Base-by-base conservation (phyloP, 2,797 vertebrate species). In the Pampus argenteus region DNA sequence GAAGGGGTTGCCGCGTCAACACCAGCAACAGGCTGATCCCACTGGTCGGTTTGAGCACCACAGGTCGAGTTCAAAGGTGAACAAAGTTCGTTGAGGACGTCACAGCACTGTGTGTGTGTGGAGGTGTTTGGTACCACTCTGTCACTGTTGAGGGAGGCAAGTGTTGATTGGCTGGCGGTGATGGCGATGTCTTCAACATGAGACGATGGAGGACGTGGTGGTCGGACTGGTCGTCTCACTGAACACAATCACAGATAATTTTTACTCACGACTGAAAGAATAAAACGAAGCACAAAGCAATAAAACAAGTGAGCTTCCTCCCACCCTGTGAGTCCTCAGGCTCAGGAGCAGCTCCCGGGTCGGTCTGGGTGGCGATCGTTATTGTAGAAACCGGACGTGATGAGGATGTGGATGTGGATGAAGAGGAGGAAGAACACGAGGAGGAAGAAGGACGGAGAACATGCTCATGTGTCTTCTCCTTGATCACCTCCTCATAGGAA, bases 401-500 rank as follows among this genome's bases (percentile, higher is more conserved):
- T 15, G 64, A 42, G 38, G 94, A 63, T 47, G 93, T 86, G 18
- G 95, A 95, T 13, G 76, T 44, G 55, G 49, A 85, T 68, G 91
- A 88, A 1, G 60, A 58, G 0, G 60, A 29, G 66, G 6, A 44
- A 3, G 34, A 36, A 11, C 29, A 8, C 29, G 92, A 85, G 7
- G 79, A 26, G 1, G 80, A 13, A 44, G 93, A 87, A 20, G 92
- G 88, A 48, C 86, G 82, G 64, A 79, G 91, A 61, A 92, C 92
- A 91, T 95, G 96, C 79, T 97, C 98, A 88, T 96, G 97, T 54
- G 93, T 96, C 88, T 98, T 99, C 94, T 99, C 97, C 90, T 95
- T 95, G 93, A 99, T 98, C 88, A 99, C 98, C 91, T 99, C 97
- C 73, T 99, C 97, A 2, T 99, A 99, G 1, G 98, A 98, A 0